Conservation (phyloP, 35 echinoderm and acorn worm genomes). For the Lytechinus variegatus region DNA sequence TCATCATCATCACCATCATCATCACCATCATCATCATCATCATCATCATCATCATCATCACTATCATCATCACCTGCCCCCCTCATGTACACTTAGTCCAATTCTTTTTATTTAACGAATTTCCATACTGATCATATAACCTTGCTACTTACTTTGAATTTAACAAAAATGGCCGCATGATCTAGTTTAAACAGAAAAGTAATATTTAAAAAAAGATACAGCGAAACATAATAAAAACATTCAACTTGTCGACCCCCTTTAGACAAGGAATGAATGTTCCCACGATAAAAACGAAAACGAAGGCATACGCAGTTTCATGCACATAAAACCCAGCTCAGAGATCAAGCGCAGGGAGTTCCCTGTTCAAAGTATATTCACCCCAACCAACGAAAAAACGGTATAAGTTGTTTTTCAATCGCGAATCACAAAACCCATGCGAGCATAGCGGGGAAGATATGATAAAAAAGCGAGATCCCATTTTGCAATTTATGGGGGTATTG, state of each 20-base stretch:
- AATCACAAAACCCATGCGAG: background rate
- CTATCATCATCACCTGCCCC: background rate
- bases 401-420: conserved; percentile 6
- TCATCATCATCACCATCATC: background rate
- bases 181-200: background rate
- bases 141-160: too few species aligned
- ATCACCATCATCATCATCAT: background rate
- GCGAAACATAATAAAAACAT: background rate
- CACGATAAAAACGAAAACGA: background rate
- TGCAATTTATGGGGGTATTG: conserved; percentile 1
- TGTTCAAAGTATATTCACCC: conserved; percentile 23
- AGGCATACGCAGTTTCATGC: background rate
- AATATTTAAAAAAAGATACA: background rate
- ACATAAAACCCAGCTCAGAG: background rate
- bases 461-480: conserved; percentile 20
- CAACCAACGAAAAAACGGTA: background rate
- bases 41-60: background rate
- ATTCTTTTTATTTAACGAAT: too few species aligned
- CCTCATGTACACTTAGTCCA: too few species aligned
- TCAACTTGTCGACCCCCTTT: background rate
- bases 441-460: background rate
- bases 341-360: too few species aligned
- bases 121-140: too few species aligned
- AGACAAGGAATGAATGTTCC: background rate
- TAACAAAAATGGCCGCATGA: too few species aligned